Conservation (phyloP, 2,113 vertebrate genomes). For the Chlorodrepanis virens region DNA sequence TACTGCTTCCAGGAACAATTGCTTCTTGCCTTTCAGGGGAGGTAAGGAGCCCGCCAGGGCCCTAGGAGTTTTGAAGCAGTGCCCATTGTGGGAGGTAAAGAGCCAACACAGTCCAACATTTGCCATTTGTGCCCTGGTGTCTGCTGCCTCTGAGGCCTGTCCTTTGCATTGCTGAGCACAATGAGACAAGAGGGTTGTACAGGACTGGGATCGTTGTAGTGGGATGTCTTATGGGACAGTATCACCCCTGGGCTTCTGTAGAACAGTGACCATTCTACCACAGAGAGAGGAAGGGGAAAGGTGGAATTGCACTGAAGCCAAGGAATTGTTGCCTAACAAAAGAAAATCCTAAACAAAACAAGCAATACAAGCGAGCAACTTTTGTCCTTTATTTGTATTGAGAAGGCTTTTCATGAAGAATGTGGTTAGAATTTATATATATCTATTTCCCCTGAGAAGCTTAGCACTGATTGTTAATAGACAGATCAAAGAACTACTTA, state of each 20-base stretch:
- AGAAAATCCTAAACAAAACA: background rate
- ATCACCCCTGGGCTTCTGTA: background rate
- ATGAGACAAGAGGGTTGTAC: background rate
- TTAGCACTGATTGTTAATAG: background rate
- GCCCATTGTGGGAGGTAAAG: background rate
- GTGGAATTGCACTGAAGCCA: background rate
- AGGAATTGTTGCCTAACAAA: background rate
- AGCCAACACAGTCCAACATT: background rate
- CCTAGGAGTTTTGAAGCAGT: background rate
- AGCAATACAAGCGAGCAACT: background rate
- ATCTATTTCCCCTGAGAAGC: background rate
- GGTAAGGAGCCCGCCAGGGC: background rate
- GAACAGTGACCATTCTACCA: background rate
- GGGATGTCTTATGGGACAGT: background rate
- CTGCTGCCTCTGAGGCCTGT: background rate
- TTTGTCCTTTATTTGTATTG: background rate
- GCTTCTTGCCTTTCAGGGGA: background rate
- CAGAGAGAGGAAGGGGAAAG: background rate
- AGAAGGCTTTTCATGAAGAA: background rate
- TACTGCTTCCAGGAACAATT: background rate
- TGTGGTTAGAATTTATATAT: background rate
- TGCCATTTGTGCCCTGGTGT: background rate
- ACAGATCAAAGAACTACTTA: slow-evolving; percentile 16
- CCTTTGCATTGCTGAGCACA: background rate
- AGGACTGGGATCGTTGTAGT: background rate